Percentiles rank a stretch among this genome's conserved stretches.
Conservation (phyloP, 2,113 vertebrate species). For the Neolamprologus sp. region DNA sequence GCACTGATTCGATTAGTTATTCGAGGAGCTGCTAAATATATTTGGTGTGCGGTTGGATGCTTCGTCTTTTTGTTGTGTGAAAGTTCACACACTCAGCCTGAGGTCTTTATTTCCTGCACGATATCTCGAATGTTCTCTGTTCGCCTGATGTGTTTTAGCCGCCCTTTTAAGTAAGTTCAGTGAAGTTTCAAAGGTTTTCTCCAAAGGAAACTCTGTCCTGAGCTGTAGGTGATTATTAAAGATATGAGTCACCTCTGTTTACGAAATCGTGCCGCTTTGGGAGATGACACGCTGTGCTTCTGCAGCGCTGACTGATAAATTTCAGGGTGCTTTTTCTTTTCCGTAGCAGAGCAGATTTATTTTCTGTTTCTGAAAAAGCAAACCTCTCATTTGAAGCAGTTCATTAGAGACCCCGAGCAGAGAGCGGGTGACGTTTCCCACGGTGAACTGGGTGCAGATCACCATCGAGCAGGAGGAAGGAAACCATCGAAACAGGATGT, state of each 20-base stretch:
- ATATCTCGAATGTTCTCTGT: not conserved
- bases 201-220: not conserved
- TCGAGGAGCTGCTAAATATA: not conserved
- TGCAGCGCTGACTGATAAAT: slow-evolving; percentile 9
- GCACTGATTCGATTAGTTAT: not conserved
- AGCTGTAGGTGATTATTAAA: not conserved
- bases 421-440: slow-evolving; percentile 30
- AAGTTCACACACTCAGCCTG: not conserved
- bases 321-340: not conserved
- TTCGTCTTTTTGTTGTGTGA: not conserved
- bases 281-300: not conserved
- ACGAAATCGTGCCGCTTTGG: not conserved
- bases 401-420: not conserved
- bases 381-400: slow-evolving; percentile 9
- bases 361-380: not conserved
- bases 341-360: not conserved
- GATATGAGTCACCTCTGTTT: slow-evolving; percentile 9
- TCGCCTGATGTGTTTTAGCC: not conserved
- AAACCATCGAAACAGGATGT: slow-evolving; percentile 57
- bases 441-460: not conserved
- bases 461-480: slow-evolving; percentile 45
- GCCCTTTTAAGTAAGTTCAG: not conserved
- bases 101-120: not conserved
- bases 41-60: not conserved
- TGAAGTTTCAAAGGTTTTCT: not conserved